These are phyloP conservation scores for Synergus umbraculus DNA, from an alignment of 2,888 invertebrate species.

Conservation along the genomic window DNA sequence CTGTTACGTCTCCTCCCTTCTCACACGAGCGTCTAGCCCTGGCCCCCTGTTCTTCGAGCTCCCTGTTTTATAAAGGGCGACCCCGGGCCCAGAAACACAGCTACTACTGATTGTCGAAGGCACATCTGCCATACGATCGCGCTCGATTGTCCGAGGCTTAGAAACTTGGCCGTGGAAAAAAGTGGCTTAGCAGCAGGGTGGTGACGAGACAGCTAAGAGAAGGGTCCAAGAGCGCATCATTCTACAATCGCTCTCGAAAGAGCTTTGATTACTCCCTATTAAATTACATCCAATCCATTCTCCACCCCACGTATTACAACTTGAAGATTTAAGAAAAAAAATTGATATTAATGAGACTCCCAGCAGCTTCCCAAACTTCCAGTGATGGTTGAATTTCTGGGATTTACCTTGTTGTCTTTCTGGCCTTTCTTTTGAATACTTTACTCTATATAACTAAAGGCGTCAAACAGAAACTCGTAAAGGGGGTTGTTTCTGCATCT, in stretches of 20 bases:
- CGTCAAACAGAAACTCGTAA: background rate
- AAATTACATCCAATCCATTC: conserved; percentile 9
- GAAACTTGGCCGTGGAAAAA: conserved; percentile 70
- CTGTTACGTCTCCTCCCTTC: conserved; percentile 56
- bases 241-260: background rate
- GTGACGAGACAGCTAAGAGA: conserved; percentile 29
- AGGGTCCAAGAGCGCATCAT: conserved; percentile 40
- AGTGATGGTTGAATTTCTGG: background rate
- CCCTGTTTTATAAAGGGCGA: conserved; percentile 68
- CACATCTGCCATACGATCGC: conserved; percentile 75
- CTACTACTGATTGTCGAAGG: conserved; percentile 72
- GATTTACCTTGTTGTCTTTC: background rate
- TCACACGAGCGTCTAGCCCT: conserved; percentile 53
- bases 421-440: background rate
- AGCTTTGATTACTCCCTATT: conserved; percentile 38
- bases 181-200: conserved; percentile 65
- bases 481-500: conserved; percentile 3
- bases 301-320: background rate
- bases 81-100: conserved; percentile 61
- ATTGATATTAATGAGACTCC: background rate
- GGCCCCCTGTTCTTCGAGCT: conserved; percentile 67
- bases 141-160: conserved; percentile 75
- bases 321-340: background rate
- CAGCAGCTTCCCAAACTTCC: background rate
- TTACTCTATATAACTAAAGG: background rate